Evolutionary conservation across 2,797 vertebrate genomes (phyloP), one percentile per base, ranked within the genome.

Genomic region (Heteromormyrus szaboi): DNA sequence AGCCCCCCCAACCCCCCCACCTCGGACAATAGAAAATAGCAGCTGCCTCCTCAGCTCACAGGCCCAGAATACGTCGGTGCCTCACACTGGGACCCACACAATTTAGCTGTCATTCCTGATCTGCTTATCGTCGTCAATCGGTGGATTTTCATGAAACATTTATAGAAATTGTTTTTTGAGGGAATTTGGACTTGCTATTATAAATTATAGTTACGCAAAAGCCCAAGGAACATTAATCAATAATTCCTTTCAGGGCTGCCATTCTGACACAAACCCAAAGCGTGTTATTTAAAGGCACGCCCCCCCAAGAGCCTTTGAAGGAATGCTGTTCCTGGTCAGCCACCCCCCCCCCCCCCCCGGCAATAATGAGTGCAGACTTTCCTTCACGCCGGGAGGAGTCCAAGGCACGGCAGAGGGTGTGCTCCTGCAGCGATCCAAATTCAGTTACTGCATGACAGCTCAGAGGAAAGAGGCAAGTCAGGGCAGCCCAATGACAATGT

Each of bases 21-120:
- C 85, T 92, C 88, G 44, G 90, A 92, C 91, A 92, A 93, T 91
- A 93, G 90, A 91, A 90, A 91, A 56, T 37, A 91, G 88, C 65
- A 89, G 85, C 85, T 76, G 68, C 68, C 68, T 41, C 12, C 68
- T 41, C 33, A 19, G 33, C 68, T 76, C 12, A 14, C 33, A 33
- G 79, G 85, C 79, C 89, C 85, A 87, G 33, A 59, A 22, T 19
- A 87, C 14, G 29, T 25, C 0, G 22, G 88, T 4, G 33, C 56
- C 17, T 48, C 46, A 9, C 41, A 37, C 81, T 41, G 9, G 3
- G 17, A 8, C 54, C 14, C 17, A 44, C 4, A 3, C 54, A 5
- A 33, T 54, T 56, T 19, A 17, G 25, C 48, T 17, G n/a, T 25
- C 50, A 51, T 33, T 53, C 4, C 51, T 85, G n/a, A 51, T 53